A percentile compares a stretch with the other conserved stretches of the same genome.
These are phyloP conservation scores for Ammodytes marinus DNA, from an alignment of 2,113 vertebrate genomes.

Conservation along the genomic window DNA sequence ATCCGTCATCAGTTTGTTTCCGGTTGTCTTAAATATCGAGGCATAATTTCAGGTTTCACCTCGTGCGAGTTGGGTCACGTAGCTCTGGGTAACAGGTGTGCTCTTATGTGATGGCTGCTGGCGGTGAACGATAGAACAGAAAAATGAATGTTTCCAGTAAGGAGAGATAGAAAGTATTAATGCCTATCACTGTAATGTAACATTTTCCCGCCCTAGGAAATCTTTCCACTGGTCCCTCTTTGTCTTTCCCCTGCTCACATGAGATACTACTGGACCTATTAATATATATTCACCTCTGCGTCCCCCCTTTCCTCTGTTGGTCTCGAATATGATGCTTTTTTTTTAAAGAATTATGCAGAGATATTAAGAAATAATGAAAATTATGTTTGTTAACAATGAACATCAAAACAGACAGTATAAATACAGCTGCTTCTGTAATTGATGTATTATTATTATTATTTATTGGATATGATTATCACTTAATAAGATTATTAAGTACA, in stretches of 20 bases:
- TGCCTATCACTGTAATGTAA: conserved; percentile 63
- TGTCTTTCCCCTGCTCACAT: conserved; percentile 34
- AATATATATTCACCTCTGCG: conserved; percentile 52
- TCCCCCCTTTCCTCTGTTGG: conserved; percentile 29
- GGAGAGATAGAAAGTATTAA: conserved; percentile 48
- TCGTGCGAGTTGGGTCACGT: conserved; percentile 32
- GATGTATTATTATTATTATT: conserved; percentile 61
- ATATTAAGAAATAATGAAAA: conserved; percentile 47
- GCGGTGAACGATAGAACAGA: conserved; percentile 13
- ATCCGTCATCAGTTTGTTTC: conserved; percentile 58
- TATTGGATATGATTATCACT: conserved; percentile 47
- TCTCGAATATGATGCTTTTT: conserved; percentile 59
- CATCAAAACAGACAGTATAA: conserved; percentile 34
- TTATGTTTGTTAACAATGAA: conserved; percentile 42
- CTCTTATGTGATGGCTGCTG: conserved; percentile 29
- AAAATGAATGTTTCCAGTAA: conserved; percentile 69
- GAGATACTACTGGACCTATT: conserved; percentile 58
- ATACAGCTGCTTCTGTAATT: conserved; percentile 51
- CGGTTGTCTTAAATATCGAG: conserved; percentile 49
- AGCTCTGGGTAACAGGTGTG: conserved; percentile 44
- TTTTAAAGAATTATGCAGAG: conserved; percentile 60
- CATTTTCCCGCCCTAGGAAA: conserved; percentile 65
- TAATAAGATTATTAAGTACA: conserved; percentile 38
- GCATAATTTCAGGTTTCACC: conserved; percentile 9
- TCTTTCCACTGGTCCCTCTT: conserved; percentile 29